These are phyloP conservation scores for Catocala fraxini DNA, from an alignment of 2,888 invertebrate species.

Conservation along the genomic window DNA sequence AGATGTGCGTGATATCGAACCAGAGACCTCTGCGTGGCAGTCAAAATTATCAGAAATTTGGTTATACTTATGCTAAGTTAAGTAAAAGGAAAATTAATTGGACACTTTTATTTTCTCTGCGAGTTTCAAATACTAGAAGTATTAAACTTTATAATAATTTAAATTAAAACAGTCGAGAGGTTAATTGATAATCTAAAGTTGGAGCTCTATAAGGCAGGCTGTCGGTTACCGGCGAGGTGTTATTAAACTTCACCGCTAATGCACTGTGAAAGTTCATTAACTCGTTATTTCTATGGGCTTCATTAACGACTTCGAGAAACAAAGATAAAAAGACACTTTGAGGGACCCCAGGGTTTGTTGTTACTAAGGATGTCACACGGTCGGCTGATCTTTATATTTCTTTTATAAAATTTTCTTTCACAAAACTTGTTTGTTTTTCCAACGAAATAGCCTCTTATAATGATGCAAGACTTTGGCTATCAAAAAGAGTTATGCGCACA, in stretches of 20 bases:
- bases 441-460: neutral
- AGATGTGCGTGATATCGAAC: no score
- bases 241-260: slow-evolving; percentile 55
- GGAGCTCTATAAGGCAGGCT: slow-evolving; percentile 40
- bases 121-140: slow-evolving; percentile 27
- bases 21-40: neutral
- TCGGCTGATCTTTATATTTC: neutral
- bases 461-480: slow-evolving; percentile 3
- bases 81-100: slow-evolving; percentile 27
- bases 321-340: slow-evolving; percentile 46
- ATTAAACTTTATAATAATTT: slow-evolving; percentile 30
- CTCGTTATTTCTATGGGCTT: slow-evolving; percentile 50
- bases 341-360: slow-evolving; percentile 27
- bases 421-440: neutral
- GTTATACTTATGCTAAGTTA: slow-evolving; percentile 35
- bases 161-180: slow-evolving; percentile 29
- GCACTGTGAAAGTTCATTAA: slow-evolving; percentile 57
- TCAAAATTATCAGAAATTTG: slow-evolving; percentile 22
- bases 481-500: neutral
- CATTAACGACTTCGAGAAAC: slow-evolving; percentile 47
- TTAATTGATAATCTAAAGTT: slow-evolving; percentile 54
- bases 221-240: slow-evolving; percentile 32
- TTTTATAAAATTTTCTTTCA: neutral
- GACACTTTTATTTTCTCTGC: slow-evolving; percentile 18
- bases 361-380: slow-evolving; percentile 18